These are phyloP conservation scores for Eupithecia vulgata DNA, from an alignment of 2,888 invertebrate species.

Conservation along the genomic window DNA sequence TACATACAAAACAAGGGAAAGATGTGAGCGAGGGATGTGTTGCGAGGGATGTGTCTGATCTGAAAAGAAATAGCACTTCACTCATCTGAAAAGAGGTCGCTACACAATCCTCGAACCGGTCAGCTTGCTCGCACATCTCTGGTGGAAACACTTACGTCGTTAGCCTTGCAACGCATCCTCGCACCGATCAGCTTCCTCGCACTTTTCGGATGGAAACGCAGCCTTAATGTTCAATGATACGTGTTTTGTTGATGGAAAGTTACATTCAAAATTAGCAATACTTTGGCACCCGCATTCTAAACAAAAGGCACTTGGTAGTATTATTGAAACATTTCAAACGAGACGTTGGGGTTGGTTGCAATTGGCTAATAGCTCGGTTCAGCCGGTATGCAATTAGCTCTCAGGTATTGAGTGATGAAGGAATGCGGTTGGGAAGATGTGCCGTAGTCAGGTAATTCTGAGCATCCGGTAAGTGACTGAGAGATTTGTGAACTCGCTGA, in stretches of 20 bases:
- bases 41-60: too few relatives aligned
- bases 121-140: too few relatives aligned
- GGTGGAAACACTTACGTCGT: too few relatives aligned
- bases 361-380: conserved; percentile 3
- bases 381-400: conserved; percentile 27
- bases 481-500: not conserved
- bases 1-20: too few relatives aligned
- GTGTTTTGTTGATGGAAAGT: not conserved
- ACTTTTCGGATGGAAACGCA: too few relatives aligned
- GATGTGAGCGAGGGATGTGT: too few relatives aligned
- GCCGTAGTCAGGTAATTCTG: not conserved
- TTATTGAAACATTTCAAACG: conserved; percentile 2
- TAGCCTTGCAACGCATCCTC: too few relatives aligned
- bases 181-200: too few relatives aligned
- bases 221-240: not conserved
- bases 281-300: not conserved
- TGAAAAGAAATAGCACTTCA: too few relatives aligned
- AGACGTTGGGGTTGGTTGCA: not conserved
- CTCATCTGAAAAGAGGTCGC: too few relatives aligned
- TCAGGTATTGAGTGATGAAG: conserved; percentile 26
- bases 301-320: not conserved
- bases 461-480: not conserved
- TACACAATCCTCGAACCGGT: too few relatives aligned
- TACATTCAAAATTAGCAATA: not conserved
- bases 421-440: not conserved